Evolutionary conservation across 2,888 invertebrate genomes (phyloP), one percentile per base, ranked within the genome.

Genomic region (Odiellus spinosus): DNA sequence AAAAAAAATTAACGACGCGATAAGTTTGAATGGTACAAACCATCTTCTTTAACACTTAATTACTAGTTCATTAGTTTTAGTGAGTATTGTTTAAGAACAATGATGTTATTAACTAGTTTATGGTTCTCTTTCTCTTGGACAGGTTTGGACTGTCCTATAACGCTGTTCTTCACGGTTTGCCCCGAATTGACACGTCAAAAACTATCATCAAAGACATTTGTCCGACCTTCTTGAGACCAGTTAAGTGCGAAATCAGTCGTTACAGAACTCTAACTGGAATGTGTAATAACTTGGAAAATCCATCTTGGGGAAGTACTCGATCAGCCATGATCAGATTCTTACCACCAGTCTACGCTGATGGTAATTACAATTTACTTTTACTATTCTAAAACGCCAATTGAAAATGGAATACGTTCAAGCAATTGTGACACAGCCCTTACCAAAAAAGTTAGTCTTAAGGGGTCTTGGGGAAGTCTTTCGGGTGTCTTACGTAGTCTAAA

Each of bases 301-400:
- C 88, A 0, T 83, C 84, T 0, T 88, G 87, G 87, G 88, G 87
- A 1, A 78, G 87, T 12, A 76, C 79, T 3, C 78, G 81, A 64
- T 75, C 85, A 11, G 84, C 86, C 1, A 87, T 87, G 69, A 80
- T 82, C 58, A 80, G 87, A 76, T 76, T 71, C 60, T 63, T 82
- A 58, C 80, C 81, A 1, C 87, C 87, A 0, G 74, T 82, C 1
- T 88, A 80, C 64, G 72, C 84, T 19, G 88, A 88, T 61, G 84
- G 53, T 53, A 32, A 47, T 48, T 48, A 3, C n/a, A n/a, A n/a
- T n/a, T n/a, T n/a, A n/a, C 15, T 20, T 39, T 39, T 12, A 10
- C 39, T 14, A n/a, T n/a, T n/a, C n/a, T n/a, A n/a, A n/a, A n/a
- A n/a, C n/a, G n/a, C n/a, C n/a, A n/a, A n/a, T n/a, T n/a, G n/a